A percentile compares a stretch with the other conserved stretches of the same genome.
Evolutionary conservation across 2,797 vertebrate genomes (phyloP).

Genomic region (Mycteria americana): DNA sequence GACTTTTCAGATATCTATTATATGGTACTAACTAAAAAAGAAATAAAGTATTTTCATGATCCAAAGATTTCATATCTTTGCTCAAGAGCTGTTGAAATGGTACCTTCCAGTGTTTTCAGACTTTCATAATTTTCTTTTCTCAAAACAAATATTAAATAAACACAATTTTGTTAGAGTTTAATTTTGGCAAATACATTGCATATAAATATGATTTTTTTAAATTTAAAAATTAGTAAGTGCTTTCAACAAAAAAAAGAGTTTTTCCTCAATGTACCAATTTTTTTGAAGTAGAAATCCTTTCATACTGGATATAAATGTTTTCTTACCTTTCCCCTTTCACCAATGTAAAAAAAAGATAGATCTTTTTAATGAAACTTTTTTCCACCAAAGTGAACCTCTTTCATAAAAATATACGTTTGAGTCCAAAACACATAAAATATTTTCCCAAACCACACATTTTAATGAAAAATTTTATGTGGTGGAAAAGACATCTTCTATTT

Average conservation of each 20-base stretch:
- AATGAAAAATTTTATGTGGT: background rate
- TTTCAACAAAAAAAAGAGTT: background rate
- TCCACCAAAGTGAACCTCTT: background rate
- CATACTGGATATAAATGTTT: background rate
- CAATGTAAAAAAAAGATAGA: background rate
- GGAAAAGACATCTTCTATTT: background rate
- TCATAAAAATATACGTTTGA: background rate
- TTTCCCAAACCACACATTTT: background rate
- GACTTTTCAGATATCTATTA: background rate
- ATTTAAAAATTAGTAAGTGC: background rate
- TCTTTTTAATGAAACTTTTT: background rate
- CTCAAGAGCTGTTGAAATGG: background rate
- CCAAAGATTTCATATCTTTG: background rate
- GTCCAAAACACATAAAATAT: background rate
- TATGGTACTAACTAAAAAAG: background rate
- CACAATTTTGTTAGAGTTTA: background rate
- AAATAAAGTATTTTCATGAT: background rate
- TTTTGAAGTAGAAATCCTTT: background rate
- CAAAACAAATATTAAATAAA: background rate
- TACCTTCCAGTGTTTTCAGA: background rate
- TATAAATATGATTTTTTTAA: background rate
- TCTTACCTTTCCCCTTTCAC: background rate
- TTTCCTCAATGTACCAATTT: background rate
- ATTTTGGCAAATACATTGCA: background rate
- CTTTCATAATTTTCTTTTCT: background rate